A percentile compares a stretch with the other conserved stretches of the same genome.
phyloP scores from a whole-genome alignment of 1,140 invertebrate genomes.

The Adelges cooleyi region DNA sequence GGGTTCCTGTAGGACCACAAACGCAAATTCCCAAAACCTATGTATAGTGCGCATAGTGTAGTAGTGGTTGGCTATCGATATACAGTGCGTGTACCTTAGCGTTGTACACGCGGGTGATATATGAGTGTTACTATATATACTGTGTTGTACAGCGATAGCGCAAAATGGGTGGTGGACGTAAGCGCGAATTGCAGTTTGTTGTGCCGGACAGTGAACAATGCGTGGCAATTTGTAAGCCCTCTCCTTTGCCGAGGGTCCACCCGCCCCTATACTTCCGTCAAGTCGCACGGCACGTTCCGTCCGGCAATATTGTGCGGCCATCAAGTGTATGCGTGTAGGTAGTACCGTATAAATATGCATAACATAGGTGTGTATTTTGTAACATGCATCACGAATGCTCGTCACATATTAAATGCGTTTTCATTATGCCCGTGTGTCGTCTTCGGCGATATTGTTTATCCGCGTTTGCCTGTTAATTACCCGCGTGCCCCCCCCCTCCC shows the following conservation, averaged over 20 bases:
- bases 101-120: conserved; percentile 3
- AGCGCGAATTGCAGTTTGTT: conserved; percentile 15
- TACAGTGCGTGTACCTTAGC: neutral
- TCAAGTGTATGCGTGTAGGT: too few species aligned
- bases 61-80: conserved; percentile 17
- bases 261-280: neutral
- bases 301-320: too few species aligned
- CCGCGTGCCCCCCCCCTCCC: neutral
- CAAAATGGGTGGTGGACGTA: too few species aligned
- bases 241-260: neutral
- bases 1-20: neutral
- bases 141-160: neutral
- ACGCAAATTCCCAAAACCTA: neutral
- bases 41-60: neutral
- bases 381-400: conserved; percentile 23
- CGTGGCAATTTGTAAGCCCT: conserved; percentile 22
- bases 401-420: conserved; percentile 14
- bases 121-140: conserved; percentile 22
- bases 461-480: neutral
- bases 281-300: too few species aligned
- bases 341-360: too few species aligned
- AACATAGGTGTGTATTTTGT: too few species aligned
- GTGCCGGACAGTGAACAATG: conserved; percentile 25
- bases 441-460: too few species aligned
- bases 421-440: conserved; percentile 14